Conservation (phyloP, 2,888 invertebrate genomes). For the Oscheius myriophilus region DNA sequence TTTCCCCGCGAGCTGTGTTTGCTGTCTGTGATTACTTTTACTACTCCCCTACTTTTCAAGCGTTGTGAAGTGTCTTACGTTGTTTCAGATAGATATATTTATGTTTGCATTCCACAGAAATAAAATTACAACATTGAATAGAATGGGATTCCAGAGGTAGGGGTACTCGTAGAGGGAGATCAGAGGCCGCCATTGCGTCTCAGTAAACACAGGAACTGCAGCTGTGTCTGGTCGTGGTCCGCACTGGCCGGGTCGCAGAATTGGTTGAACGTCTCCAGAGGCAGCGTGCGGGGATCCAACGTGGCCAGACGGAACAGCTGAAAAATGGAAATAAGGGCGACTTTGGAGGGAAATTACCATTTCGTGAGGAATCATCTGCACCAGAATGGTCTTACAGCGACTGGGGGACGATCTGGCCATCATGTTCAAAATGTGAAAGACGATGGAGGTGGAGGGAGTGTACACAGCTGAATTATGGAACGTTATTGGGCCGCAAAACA, state of each 20-base stretch:
- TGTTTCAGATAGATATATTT: constrained; percentile 1
- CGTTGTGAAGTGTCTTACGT: constrained; percentile 22
- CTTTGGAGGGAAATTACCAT: background rate
- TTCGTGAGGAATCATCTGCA: constrained; percentile 23
- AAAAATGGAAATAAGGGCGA: background rate
- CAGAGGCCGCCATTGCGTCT: constrained; percentile 13
- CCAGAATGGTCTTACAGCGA: constrained; percentile 15
- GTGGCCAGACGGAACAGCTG: constrained; percentile 28
- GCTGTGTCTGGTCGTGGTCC: constrained; percentile 9
- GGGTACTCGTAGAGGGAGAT: no score
- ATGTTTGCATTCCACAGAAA: background rate
- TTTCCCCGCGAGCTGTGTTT: no score
- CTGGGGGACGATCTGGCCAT: constrained; percentile 21
- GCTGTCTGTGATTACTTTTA: no score
- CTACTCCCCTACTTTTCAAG: background rate
- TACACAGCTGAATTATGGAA: constrained; percentile 6
- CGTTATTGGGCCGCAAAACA: background rate
- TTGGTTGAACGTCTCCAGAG: constrained; percentile 23
- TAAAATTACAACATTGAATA: no score
- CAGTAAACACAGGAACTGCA: constrained; percentile 27
- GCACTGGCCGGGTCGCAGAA: constrained; percentile 22
- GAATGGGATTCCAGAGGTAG: no score
- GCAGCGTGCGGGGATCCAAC: constrained; percentile 19
- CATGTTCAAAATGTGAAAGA: constrained; percentile 23
- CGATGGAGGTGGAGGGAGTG: constrained; percentile 19